Conservation (phyloP, 2,888 invertebrate species). For the Stenodema calcarata region DNA sequence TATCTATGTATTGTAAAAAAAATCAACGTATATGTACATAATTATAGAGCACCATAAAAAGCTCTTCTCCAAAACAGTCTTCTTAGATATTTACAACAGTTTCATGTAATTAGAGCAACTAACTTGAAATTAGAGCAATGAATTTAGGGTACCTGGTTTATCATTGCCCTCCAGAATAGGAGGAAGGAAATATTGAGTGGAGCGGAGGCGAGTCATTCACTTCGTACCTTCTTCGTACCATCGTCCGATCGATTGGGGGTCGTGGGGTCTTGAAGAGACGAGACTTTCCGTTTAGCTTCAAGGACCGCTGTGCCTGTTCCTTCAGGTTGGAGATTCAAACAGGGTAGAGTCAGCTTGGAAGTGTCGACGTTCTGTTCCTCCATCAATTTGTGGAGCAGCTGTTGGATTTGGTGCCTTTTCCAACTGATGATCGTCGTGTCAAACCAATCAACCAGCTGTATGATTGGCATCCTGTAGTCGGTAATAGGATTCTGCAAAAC, state of each 20-base stretch:
- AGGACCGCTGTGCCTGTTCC: not conserved
- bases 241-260: constrained; percentile 6
- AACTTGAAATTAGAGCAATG: not conserved
- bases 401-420: constrained; percentile 86
- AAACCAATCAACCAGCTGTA: constrained; percentile 85
- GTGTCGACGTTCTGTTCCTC: constrained; percentile 73
- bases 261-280: not conserved
- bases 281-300: constrained; percentile 26
- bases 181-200: no score
- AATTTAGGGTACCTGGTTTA: not conserved
- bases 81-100: not conserved
- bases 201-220: not conserved
- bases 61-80: not conserved
- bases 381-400: constrained; percentile 78
- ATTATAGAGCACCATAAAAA: not conserved
- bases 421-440: constrained; percentile 76
- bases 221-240: not conserved
- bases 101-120: no score
- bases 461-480: constrained; percentile 84
- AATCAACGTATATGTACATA: not conserved
- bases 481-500: constrained; percentile 77
- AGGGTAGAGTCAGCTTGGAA: constrained; percentile 67
- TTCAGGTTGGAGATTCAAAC: constrained; percentile 52
- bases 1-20: not conserved
- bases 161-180: not conserved